These are phyloP conservation scores for Cacatua alba DNA, from an alignment of 2,113 vertebrate genomes.

Conservation along the genomic window DNA sequence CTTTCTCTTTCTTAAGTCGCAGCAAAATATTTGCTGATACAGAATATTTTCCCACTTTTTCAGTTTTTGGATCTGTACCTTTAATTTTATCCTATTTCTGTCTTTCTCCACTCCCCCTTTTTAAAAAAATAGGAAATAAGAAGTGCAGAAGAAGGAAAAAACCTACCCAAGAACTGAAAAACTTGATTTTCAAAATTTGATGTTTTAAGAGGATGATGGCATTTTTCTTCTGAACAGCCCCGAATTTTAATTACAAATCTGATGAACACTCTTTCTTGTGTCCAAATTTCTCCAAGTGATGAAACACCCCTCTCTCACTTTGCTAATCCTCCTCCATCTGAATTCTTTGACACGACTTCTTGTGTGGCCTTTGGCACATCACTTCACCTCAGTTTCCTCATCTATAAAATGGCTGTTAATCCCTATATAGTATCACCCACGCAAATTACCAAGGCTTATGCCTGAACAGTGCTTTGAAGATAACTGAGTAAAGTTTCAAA, in stretches of 20 bases:
- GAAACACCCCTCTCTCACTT: neutral
- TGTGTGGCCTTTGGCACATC: slow-evolving; percentile 66
- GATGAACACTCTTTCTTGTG: neutral
- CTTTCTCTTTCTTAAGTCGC: neutral
- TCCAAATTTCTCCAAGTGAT: neutral
- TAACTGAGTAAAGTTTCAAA: slow-evolving; percentile 65
- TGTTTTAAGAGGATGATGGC: neutral
- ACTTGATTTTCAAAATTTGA: neutral
- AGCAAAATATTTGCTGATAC: neutral
- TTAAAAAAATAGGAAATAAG: neutral
- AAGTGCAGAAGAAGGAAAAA: neutral
- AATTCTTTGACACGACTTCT: slow-evolving; percentile 28
- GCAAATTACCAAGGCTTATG: slow-evolving; percentile 57
- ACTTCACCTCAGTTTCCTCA: slow-evolving; percentile 63
- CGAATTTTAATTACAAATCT: slow-evolving; percentile 16
- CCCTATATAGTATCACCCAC: slow-evolving; percentile 58
- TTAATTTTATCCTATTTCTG: neutral
- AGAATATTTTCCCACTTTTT: neutral
- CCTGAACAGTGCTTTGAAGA: slow-evolving; percentile 60
- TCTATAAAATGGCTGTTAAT: slow-evolving; percentile 65
- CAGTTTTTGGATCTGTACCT: neutral
- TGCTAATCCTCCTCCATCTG: slow-evolving; percentile 41
- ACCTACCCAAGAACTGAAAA: neutral
- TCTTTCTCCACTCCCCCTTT: neutral
- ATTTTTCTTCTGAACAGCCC: neutral